Evolutionary conservation across 2,888 invertebrate genomes (phyloP), one percentile per base, ranked within the genome.

Genomic region (Mythimna albipuncta): DNA sequence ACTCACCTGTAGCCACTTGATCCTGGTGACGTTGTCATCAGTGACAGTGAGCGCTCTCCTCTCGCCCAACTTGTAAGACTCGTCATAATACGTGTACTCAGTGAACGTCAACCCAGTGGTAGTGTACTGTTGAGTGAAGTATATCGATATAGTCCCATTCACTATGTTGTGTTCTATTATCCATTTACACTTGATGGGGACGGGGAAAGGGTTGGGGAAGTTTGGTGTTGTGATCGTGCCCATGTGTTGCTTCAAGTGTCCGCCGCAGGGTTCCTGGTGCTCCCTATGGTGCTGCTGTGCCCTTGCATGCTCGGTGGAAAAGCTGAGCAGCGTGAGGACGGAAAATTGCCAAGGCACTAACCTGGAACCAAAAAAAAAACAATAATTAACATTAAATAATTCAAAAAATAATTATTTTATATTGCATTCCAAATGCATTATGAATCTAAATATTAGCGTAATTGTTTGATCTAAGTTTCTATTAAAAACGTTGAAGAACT

Each of bases 121-220:
- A 57, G 57, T 58, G 57, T 58, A 58, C 57, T 58, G 57, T 35
- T 58, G 57, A 19, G 35, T 35, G 19, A 58, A 58, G 58, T 58
- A 38, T 35, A 35, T 35, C 35, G 35, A 58, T 35, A 58, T 58
- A 35, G 58, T 58, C 5, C 58, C 35, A 10, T 58, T 58, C n/a
- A 58, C 19, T 58, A 35, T 58, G 58, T 58, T 10, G n/a, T 58
- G 58, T 38, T 58, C 58, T 58, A 58, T 58, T 58, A 58, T 58
- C 35, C 58, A 35, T 58, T 58, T 58, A 19, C 58, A 58, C 35
- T 57, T 57, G 32, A 57, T 57, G 16, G 16, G 32, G 16, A 35
- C 57, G 21, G 32, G 57, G 16, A 57, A 57, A 16, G 57, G 26
- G 32, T 57, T 32, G 32, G 13, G 32, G 16, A 57, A 57, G 16